Evolutionary conservation across 2,797 vertebrate species (phyloP), one percentile per base, ranked within the genome.

Genomic region (Hephaestus fuliginosus): DNA sequence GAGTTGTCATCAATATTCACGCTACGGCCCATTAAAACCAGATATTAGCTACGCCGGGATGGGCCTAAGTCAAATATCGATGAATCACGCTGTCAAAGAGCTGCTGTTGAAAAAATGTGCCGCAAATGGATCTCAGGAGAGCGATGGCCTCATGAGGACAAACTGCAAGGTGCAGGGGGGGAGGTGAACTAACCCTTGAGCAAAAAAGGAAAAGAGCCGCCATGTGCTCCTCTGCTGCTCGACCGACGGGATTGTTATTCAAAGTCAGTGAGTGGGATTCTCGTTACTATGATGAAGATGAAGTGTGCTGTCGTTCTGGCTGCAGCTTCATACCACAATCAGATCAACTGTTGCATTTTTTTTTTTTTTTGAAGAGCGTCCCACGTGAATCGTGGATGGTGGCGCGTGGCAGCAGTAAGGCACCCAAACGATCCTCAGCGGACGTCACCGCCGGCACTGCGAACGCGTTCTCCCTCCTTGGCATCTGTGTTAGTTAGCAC

Each of bases 11-110:
- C 67, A 78, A 74, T 67, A 80, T 70, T 36, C 44, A 30, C 3
- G 44, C 58, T 66, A 43, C 2, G n/a, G 66, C 77, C 56, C 69
- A 82, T 76, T 78, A 56, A 82, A 65, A 44, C 9, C 67, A 78
- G 51, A 81, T 68, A 70, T 77, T 58, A 68, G 44, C 55, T 28
- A 68, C 4, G 48, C 33, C 44, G 62, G 39, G 69, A 67, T 56
- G 49, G 57, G 68, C 70, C 30, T 9, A 22, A 75, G 64, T 70
- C 70, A 64, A 63, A 76, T 51, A 78, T 73, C 0, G 3, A 74
- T 70, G 39, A 53, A 71, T 88, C 79, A 30, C 41, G 28, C 58
- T 73, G 76, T 69, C 62, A 52, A 20, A 65, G 53, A 55, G 22
- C 41, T 49, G 68, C 71, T 70, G 30, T 39, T 70, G 25, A 1